Evolutionary conservation across 2,113 vertebrate genomes (phyloP).

Genomic region (Ctenodactylus gundi): DNA sequence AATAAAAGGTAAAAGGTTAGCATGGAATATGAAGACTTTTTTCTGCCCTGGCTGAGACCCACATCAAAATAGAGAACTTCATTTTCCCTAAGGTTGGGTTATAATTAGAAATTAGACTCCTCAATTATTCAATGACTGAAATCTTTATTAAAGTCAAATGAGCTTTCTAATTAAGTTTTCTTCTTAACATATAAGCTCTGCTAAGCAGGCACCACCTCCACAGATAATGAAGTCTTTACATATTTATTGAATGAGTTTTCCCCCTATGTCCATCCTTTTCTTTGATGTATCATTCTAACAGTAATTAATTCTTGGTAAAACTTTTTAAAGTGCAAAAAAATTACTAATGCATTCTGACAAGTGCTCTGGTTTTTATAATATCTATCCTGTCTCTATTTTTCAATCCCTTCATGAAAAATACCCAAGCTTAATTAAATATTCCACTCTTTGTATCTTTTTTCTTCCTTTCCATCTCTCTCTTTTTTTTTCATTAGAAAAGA

Average conservation of each 20-base stretch:
- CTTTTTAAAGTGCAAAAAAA: slow-evolving; percentile 58
- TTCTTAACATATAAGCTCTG: slow-evolving; percentile 39
- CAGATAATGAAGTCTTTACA: slow-evolving; percentile 56
- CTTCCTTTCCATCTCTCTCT: too few species aligned
- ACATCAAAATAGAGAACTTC: slow-evolving; percentile 47
- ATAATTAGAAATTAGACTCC: slow-evolving; percentile 69
- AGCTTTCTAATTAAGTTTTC: slow-evolving; percentile 58
- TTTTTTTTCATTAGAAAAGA: slow-evolving; percentile 43
- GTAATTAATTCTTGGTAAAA: slow-evolving; percentile 39
- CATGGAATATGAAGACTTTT: slow-evolving; percentile 32
- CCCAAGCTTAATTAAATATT: slow-evolving; percentile 50
- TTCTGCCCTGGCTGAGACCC: slow-evolving; percentile 12
- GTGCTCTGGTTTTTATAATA: neutral
- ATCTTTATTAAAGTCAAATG: slow-evolving; percentile 72
- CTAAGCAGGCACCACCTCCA: slow-evolving; percentile 13
- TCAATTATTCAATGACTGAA: slow-evolving; percentile 51
- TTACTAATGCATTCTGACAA: slow-evolving; percentile 39
- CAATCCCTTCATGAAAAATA: slow-evolving; percentile 12
- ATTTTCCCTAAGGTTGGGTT: slow-evolving; percentile 59
- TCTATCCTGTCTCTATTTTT: slow-evolving; percentile 31
- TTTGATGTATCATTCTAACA: slow-evolving; percentile 22
- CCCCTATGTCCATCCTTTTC: slow-evolving; percentile 37
- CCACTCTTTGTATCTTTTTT: slow-evolving; percentile 12
- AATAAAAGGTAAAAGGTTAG: slow-evolving; percentile 32
- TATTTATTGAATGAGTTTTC: slow-evolving; percentile 40